A percentile compares a stretch with the other conserved stretches of the same genome.
Evolutionary conservation across 2,888 invertebrate species (phyloP).

Genomic region (Idaea straminata): DNA sequence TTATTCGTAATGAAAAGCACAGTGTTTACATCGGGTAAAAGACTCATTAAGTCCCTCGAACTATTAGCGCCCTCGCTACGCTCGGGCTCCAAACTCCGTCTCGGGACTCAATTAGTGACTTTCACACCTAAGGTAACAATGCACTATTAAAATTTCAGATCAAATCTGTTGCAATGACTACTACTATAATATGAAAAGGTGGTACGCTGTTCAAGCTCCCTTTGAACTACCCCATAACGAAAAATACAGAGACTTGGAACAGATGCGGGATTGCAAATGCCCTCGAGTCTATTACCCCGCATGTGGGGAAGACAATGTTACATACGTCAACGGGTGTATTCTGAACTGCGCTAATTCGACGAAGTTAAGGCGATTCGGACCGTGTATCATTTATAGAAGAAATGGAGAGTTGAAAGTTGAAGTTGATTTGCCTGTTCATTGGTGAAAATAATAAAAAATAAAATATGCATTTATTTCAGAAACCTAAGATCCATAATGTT

Average conservation of each 20-base stretch:
- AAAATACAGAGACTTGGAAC: conserved; percentile 25
- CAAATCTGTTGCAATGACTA: too few species aligned
- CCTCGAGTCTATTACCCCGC: conserved; percentile 34
- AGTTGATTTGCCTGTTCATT: background rate
- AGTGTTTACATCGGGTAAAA: too few species aligned
- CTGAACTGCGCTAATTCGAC: conserved; percentile 25
- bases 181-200: background rate
- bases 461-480: background rate
- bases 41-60: too few species aligned
- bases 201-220: background rate
- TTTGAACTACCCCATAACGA: conserved; percentile 4
- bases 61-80: too few species aligned
- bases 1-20: too few species aligned
- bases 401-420: background rate
- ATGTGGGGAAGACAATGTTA: conserved; percentile 32
- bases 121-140: too few species aligned
- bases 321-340: conserved; percentile 35
- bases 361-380: conserved; percentile 29
- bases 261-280: conserved; percentile 31
- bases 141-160: too few species aligned
- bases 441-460: background rate
- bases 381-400: conserved; percentile 40
- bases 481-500: too few species aligned
- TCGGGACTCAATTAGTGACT: too few species aligned
- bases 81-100: too few species aligned